phyloP scores from a whole-genome alignment of 2,888 invertebrate species.

The Microctonus hyperodae region DNA sequence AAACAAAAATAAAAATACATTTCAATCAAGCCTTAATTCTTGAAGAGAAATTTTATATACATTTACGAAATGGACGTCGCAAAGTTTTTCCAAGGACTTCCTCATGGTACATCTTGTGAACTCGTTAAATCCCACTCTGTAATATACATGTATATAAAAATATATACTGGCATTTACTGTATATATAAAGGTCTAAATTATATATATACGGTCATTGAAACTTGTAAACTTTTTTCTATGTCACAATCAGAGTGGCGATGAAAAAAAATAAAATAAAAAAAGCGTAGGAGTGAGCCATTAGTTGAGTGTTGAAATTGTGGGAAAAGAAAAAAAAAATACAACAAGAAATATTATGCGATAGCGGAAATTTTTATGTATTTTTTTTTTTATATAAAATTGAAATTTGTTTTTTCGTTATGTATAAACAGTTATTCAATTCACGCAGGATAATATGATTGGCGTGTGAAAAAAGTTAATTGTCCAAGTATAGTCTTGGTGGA shows the following conservation, averaged over 20 bases:
- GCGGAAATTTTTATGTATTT: background rate
- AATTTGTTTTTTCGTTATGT: background rate
- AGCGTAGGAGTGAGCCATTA: background rate
- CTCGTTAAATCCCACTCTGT: background rate
- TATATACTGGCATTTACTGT: no score
- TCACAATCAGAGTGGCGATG: background rate
- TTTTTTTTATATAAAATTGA: no score
- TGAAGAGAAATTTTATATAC: background rate
- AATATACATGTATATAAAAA: no score
- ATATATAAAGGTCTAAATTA: conserved; percentile 2
- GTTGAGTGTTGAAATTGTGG: conserved; percentile 5
- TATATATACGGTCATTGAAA: conserved; percentile 6
- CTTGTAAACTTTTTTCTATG: conserved; percentile 10
- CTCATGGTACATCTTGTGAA: conserved; percentile 9
- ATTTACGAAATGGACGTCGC: background rate
- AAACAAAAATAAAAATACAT: background rate
- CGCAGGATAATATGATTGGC: background rate
- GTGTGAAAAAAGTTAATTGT: background rate
- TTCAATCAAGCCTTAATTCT: background rate
- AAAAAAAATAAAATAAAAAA: background rate
- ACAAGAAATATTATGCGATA: background rate
- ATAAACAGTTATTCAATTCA: background rate
- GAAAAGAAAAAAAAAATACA: no score
- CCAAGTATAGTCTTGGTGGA: background rate
- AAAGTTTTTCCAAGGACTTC: background rate